A percentile compares a stretch with the other conserved stretches of the same genome.
These are phyloP conservation scores for Drosophila aff. DNA, from an alignment of 1,140 invertebrate genomes.

Conservation along the genomic window DNA sequence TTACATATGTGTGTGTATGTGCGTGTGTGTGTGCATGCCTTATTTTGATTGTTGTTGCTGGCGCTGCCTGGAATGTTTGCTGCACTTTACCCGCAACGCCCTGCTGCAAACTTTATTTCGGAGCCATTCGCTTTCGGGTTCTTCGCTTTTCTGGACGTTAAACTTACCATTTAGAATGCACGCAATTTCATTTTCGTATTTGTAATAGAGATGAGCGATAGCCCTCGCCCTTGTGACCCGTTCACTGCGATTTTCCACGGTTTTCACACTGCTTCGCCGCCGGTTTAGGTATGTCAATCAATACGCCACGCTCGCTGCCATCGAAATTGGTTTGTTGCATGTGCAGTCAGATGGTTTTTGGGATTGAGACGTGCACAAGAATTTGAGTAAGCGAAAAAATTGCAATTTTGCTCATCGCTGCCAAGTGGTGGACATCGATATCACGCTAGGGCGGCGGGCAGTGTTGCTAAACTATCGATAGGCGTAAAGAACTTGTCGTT, in stretches of 20 bases:
- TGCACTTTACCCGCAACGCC: background rate
- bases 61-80: conserved; percentile 9
- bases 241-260: background rate
- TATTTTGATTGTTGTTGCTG: conserved; percentile 43
- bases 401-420: conserved; percentile 45
- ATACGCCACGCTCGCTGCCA: conserved; percentile 1
- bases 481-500: background rate
- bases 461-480: background rate
- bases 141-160: background rate
- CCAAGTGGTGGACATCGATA: conserved; percentile 1
- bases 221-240: conserved; percentile 13
- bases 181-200: conserved; percentile 53
- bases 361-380: conserved; percentile 1
- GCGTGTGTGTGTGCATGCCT: conserved; percentile 10
- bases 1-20: conserved; percentile 5
- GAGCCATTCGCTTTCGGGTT: background rate
- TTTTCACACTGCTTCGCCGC: background rate
- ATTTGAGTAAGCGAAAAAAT: conserved; percentile 31
- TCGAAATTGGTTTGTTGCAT: conserved; percentile 2
- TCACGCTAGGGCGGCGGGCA: background rate
- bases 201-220: conserved; percentile 47
- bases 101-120: background rate
- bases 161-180: conserved; percentile 53
- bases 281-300: background rate
- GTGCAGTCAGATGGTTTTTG: conserved; percentile 1